These are phyloP conservation scores for Uloborus plumipes DNA, from an alignment of 2,888 invertebrate genomes.

Conservation along the genomic window DNA sequence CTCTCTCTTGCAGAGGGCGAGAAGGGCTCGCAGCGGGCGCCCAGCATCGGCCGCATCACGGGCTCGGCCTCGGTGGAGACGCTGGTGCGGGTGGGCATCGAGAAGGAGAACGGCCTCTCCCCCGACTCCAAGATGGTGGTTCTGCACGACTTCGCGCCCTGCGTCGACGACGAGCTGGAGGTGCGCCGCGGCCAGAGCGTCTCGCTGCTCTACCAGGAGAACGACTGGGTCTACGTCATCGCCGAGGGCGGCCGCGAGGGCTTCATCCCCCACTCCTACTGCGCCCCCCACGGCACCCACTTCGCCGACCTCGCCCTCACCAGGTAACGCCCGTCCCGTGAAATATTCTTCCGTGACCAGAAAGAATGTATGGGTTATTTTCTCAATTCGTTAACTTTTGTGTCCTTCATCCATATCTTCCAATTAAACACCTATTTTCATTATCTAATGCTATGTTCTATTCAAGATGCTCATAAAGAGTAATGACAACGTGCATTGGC, in stretches of 20 bases:
- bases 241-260: conserved; percentile 89
- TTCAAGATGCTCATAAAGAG: too few relatives aligned
- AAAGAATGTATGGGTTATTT: too few relatives aligned
- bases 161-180: conserved; percentile 94
- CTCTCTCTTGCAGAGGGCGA: conserved; percentile 79
- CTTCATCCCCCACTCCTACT: conserved; percentile 94
- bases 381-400: too few relatives aligned
- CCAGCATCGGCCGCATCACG: conserved; percentile 93
- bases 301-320: conserved; percentile 80
- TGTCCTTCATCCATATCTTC: too few relatives aligned
- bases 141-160: conserved; percentile 92
- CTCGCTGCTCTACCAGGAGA: conserved; percentile 93
- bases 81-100: conserved; percentile 88
- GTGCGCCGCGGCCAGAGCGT: conserved; percentile 89
- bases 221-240: conserved; percentile 97
- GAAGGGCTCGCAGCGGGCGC: conserved; percentile 78
- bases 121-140: conserved; percentile 96
- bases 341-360: too few relatives aligned
- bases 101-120: conserved; percentile 91
- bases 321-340: too few relatives aligned
- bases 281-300: conserved; percentile 86
- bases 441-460: too few relatives aligned
- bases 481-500: too few relatives aligned
- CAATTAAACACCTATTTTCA: too few relatives aligned
- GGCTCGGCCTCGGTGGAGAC: conserved; percentile 95